Percentiles rank a stretch among this genome's conserved stretches.
Conservation (phyloP, 2,113 vertebrate species). For the Nerophis lumbriciformis region DNA sequence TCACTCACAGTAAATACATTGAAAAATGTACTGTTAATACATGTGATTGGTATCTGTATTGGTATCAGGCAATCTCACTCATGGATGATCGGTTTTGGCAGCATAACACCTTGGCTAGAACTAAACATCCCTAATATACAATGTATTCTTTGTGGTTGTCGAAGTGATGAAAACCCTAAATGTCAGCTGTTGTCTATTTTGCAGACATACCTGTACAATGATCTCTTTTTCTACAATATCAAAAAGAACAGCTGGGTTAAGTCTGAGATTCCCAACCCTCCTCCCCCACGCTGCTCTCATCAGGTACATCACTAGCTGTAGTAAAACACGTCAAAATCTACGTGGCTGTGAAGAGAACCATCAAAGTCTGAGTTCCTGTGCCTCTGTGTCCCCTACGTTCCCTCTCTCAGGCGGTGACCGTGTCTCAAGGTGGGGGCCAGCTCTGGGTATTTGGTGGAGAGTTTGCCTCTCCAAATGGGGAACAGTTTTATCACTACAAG, state of each 20-base stretch:
- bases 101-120: no score
- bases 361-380: neutral
- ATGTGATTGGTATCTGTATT: no score
- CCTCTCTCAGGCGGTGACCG: constrained; percentile 77
- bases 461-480: constrained; percentile 89
- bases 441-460: constrained; percentile 97
- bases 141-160: neutral
- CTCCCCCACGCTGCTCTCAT: constrained; percentile 88
- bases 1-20: no score
- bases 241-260: constrained; percentile 88
- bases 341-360: neutral
- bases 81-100: no score
- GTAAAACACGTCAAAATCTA: no score
- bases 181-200: neutral
- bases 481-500: constrained; percentile 97
- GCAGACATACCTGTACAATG: constrained; percentile 89
- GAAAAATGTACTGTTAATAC: no score
- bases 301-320: constrained; percentile 72
- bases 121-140: no score
- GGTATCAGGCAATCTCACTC: no score
- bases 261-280: constrained; percentile 84
- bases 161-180: neutral
- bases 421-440: constrained; percentile 86
- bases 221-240: constrained; percentile 87
- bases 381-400: neutral